Conservation (phyloP, 2,113 vertebrate genomes). For the Platysternon megacephalum region DNA sequence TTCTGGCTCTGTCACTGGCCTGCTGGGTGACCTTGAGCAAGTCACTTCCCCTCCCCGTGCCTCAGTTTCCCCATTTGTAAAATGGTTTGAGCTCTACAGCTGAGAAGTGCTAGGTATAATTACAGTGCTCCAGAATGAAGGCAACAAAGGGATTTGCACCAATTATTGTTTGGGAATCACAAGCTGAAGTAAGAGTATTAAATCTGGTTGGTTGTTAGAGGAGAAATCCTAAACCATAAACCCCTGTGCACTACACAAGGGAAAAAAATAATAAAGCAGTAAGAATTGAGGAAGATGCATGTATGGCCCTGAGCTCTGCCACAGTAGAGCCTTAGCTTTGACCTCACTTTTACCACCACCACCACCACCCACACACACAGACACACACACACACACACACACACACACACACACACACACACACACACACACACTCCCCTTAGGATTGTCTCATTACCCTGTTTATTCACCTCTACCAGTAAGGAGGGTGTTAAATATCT, state of each 20-base stretch:
- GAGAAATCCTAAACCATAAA: neutral
- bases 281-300: neutral
- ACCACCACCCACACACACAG: rapidly evolving
- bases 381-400: neutral
- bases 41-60: neutral
- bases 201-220: neutral
- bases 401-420: no score
- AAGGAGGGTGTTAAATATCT: neutral
- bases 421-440: neutral
- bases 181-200: neutral
- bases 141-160: neutral
- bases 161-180: neutral
- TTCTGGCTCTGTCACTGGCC: neutral
- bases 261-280: neutral
- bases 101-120: neutral
- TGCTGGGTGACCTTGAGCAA: neutral
- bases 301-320: neutral
- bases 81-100: neutral
- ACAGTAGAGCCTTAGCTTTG: neutral
- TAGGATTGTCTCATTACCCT: neutral
- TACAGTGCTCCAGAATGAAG: neutral
- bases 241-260: neutral
- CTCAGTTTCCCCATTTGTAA: neutral
- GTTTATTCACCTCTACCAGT: neutral
- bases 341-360: no score